Base-by-base conservation (phyloP, 2,888 invertebrate genomes). In the Pasiphila rectangulata region DNA sequence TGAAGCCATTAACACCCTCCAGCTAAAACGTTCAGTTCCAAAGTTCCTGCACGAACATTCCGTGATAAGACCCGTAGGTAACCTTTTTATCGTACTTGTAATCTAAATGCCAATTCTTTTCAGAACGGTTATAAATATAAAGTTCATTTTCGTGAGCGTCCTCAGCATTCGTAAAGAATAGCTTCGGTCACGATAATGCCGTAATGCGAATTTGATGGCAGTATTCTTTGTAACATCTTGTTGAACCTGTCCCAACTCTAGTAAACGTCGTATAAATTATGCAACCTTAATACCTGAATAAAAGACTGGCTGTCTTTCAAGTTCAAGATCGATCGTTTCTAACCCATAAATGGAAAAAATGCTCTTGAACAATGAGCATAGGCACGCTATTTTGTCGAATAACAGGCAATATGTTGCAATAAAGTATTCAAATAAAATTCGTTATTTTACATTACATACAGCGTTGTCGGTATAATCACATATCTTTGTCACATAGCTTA, bases 111-210 rank as follows among this genome's bases (percentile, higher is more conserved):
- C 63, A 52, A 68, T 70, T 69, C 67, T 72, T 73, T 75, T 45
- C 46, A 78, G 71, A 75, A 67, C 68, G 54, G 57, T 62, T 72
- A 65, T 84, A 83, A 83, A 85, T 77, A 75, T 65, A 64, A 63
- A 71, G 69, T 70, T 72, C 63, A 73, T 78, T 80, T 83, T 76
- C 82, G 79, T 85, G 81, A 79, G 73, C 74, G 75, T 75, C 72
- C 72, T 75, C 63, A 71, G 69, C 64, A 61, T 69, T 67, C 55
- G 64, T 72, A 79, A 84, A 80, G 74, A 78, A 83, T 83, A 68
- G 69, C 47, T 72, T 73, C 30, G 59, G 78, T 84, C 87, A 84
- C 84, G 86, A 76, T 59, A 76, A 50, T 56, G 68, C 54, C 66
- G 63, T 81, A 80, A 84, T 79, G 76, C 68, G 72, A 82, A 63